phyloP scores from a whole-genome alignment of 2,113 vertebrate genomes.

The Daboia siamensis region DNA sequence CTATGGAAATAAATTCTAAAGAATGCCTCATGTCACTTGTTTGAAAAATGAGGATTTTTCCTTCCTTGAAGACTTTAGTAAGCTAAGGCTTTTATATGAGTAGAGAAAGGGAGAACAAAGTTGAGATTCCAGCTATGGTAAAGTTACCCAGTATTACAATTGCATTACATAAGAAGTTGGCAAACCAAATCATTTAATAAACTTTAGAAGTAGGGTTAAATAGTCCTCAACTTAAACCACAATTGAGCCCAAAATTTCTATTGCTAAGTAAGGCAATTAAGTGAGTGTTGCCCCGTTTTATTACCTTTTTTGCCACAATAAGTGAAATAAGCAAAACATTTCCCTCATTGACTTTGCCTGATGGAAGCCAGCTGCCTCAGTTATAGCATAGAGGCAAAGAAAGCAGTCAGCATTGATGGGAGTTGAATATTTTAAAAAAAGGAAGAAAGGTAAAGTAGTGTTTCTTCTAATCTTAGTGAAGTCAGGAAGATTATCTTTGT shows the following conservation, averaged over 20 bases:
- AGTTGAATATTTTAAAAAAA: background rate
- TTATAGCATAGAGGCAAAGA: background rate
- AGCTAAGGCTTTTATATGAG: background rate
- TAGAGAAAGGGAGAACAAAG: background rate
- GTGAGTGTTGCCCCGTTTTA: background rate
- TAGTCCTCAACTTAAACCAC: background rate
- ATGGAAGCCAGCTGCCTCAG: background rate
- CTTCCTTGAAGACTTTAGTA: background rate
- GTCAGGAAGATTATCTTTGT: background rate
- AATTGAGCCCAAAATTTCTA: background rate
- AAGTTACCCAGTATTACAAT: background rate
- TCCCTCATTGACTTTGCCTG: background rate
- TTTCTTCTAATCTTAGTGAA: background rate
- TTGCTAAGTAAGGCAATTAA: background rate
- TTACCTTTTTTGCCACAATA: background rate
- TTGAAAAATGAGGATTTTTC: background rate
- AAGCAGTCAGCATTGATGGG: background rate
- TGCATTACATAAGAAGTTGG: background rate
- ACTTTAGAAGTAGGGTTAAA: background rate
- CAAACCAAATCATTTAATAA: background rate
- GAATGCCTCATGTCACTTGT: background rate
- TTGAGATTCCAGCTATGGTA: background rate
- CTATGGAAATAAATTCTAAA: conserved; percentile 2
- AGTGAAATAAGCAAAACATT: background rate
- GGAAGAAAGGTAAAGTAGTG: background rate